Base-by-base conservation (phyloP, 2,888 invertebrate species). In the Cryptocephalus primarius region DNA sequence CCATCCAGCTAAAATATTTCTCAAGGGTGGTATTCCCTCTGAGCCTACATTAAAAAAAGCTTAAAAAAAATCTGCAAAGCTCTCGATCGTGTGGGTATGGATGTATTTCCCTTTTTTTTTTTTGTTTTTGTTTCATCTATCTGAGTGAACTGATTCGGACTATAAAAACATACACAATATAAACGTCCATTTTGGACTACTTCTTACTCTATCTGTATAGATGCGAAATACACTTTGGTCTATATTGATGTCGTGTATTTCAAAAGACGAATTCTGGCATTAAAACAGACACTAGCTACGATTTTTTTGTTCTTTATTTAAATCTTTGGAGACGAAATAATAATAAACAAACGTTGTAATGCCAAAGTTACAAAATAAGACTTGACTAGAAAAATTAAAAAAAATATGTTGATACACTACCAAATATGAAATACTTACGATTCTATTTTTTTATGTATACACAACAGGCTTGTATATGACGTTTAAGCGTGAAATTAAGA, bases 101-200 rank as follows among this genome's bases (percentile, higher is more conserved):
- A 36, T 36, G 12, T 36, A 12, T 36, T 36, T 36, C 36, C n/a
- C 12, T 36, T 36, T n/a, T n/a, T 4, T n/a, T 4, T 22, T 14
- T 40, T 14, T 12, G 40, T 40, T 40, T 40, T 40, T 40, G 22
- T 22, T 22, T 22, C 22, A 6, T 22, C 22, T 22, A 22, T 22
- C 22, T 22, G 22, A 6, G 22, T 22, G 22, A 22, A 22, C 22
- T 22, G 22, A 22, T 22, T 22, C 22, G 22, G 22, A 22, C 22
- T 22, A 22, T 22, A 22, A 53, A 50, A 49, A 49, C 44, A 50
- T 49, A 54, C 40, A 43, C 31, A 43, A 48, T 11, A 51, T 42
- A 57, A 51, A 55, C 56, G 71, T 71, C 71, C 70, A 71, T 53
- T 71, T 71, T 71, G 70, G 71, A 71, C 70, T 71, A 70, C 70